Conservation (phyloP, 2,888 invertebrate genomes). For the Hofmannophila pseudospretella region DNA sequence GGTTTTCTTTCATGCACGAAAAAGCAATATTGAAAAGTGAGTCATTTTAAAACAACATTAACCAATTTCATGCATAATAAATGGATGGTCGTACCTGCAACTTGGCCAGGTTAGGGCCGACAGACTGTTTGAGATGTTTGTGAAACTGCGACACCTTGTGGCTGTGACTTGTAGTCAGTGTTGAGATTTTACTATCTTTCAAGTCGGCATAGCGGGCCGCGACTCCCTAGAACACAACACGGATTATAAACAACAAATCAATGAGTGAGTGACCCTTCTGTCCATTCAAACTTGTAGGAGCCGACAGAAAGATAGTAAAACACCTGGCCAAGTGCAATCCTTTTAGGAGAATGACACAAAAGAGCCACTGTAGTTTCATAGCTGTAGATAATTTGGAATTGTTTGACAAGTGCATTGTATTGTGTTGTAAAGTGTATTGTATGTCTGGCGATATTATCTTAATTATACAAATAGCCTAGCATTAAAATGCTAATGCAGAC, state of each 20-base stretch:
- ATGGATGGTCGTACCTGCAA: conserved; percentile 83
- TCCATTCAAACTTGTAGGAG: conserved; percentile 33
- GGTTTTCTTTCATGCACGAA: conserved; percentile 6
- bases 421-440: conserved; percentile 20
- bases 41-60: too few species aligned
- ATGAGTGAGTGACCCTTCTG: conserved; percentile 27
- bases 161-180: conserved; percentile 90
- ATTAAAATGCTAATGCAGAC: too few species aligned
- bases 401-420: too few species aligned
- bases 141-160: conserved; percentile 97
- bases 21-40: not conserved
- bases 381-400: conserved; percentile 17
- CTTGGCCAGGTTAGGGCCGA: conserved; percentile 89
- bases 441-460: not conserved
- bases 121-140: conserved; percentile 92
- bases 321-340: conserved; percentile 65
- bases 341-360: conserved; percentile 36
- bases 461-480: too few species aligned
- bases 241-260: conserved; percentile 9
- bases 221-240: conserved; percentile 76
- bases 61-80: too few species aligned
- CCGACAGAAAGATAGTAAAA: conserved; percentile 80
- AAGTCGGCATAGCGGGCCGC: conserved; percentile 89
- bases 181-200: conserved; percentile 94
- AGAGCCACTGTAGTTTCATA: conserved; percentile 29